A percentile compares a stretch with the other conserved stretches of the same genome.
These are phyloP conservation scores for Hedychridium roseum DNA, from an alignment of 2,888 invertebrate genomes.

Conservation along the genomic window DNA sequence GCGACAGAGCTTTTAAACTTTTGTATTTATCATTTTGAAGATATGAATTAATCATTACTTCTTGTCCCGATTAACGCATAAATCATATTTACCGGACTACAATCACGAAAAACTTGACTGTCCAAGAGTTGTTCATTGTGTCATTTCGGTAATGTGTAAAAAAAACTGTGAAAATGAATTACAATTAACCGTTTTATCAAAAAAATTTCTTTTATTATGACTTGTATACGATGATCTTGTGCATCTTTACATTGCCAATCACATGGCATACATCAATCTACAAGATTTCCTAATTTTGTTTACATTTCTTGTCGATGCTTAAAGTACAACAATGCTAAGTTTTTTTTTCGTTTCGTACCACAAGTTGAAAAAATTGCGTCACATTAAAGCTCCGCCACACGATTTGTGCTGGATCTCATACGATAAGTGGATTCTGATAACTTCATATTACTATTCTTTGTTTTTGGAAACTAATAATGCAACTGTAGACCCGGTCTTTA, in stretches of 20 bases:
- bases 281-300: slow-evolving; percentile 27
- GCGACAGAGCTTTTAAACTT: too few relatives aligned
- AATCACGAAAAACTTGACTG: too few relatives aligned
- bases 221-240: slow-evolving; percentile 41
- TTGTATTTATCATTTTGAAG: too few relatives aligned
- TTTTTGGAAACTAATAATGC: too few relatives aligned
- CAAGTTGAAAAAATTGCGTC: slow-evolving; percentile 28
- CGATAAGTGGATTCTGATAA: too few relatives aligned
- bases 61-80: too few relatives aligned
- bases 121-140: too few relatives aligned
- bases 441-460: too few relatives aligned
- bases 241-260: slow-evolving; percentile 46
- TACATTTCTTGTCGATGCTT: slow-evolving; percentile 21
- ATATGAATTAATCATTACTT: too few relatives aligned
- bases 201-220: slow-evolving; percentile 51
- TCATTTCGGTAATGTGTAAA: too few relatives aligned
- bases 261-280: slow-evolving; percentile 30
- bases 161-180: slow-evolving; percentile 23
- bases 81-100: too few relatives aligned
- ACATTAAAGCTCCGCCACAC: slow-evolving; percentile 36
- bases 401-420: slow-evolving; percentile 23
- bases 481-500: too few relatives aligned
- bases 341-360: slow-evolving; percentile 14
- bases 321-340: slow-evolving; percentile 24
- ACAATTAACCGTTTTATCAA: slow-evolving; percentile 39